Evolutionary conservation across 2,797 vertebrate genomes (phyloP), one percentile per base, ranked within the genome.

Genomic region (Anguilla anguilla): DNA sequence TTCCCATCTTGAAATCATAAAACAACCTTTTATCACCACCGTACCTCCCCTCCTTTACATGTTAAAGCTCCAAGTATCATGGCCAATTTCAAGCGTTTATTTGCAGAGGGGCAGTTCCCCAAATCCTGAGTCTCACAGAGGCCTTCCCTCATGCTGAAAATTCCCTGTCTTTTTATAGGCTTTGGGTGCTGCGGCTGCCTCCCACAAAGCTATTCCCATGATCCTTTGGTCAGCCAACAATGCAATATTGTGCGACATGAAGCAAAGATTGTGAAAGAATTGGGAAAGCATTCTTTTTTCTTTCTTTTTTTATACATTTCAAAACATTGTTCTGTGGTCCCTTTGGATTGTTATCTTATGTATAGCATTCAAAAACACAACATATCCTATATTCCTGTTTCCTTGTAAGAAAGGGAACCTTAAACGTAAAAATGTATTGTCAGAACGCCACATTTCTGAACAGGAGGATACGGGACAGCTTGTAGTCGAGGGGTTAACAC

Each of bases 161-260:
- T 13, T n/a, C 77, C 31, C 39, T 11, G 28, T 57, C n/a, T 83
- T 57, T 83, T 57, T 83, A 83, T 83, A 83, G 51, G 15, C 15
- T 53, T 57, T 55, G 84, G 69, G 43, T 84, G 69, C 74, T 51
- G 39, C 61, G 59, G 69, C 49, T 53, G 83, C 69, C 81, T 67
- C 86, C 43, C 28, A 7, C 51, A 88, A 88, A 57, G 86, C 46
- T 53, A 35, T 59, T 35, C 28, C 35, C 39, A 10, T 83, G 51
- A 19, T 64, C 46, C 79, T 93, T 91, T 92, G 91, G 91, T 90
- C 83, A 89, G 88, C 84, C 90, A 92, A 95, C 94, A 96, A 94
- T 94, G 90, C 89, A 15, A 46, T 88, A 92, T 94, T 96, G 93
- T 95, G 93, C 82, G 69, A 87, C 86, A 92, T 46, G 86, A 89